phyloP scores from a whole-genome alignment of 1,140 invertebrate genomes.

The Limonius californicus region DNA sequence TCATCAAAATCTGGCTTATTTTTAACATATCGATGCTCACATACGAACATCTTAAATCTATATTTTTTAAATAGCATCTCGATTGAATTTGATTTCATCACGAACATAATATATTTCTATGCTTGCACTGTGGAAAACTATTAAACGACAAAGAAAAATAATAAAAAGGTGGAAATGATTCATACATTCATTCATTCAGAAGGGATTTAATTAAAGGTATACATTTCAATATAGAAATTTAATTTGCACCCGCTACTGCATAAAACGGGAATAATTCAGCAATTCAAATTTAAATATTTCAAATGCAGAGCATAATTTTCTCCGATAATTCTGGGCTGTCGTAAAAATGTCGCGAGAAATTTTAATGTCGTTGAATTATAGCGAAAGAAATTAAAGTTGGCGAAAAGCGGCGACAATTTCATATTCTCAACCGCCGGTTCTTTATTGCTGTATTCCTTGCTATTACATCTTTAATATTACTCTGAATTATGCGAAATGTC shows the following conservation, averaged over 20 bases:
- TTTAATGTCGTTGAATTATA: slow-evolving; percentile 44
- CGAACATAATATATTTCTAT: no score
- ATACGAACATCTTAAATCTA: no score
- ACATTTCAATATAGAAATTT: background rate
- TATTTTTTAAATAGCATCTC: no score
- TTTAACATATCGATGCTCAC: no score
- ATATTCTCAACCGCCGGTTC: slow-evolving; percentile 39
- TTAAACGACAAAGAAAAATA: no score
- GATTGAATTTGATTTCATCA: no score
- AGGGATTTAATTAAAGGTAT: background rate
- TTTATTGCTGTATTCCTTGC: slow-evolving; percentile 41
- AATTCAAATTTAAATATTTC: slow-evolving; percentile 45
- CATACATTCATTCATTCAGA: no score
- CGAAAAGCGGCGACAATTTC: slow-evolving; percentile 38
- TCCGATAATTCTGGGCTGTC: slow-evolving; percentile 27
- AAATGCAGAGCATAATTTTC: slow-evolving; percentile 41
- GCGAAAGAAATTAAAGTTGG: slow-evolving; percentile 43
- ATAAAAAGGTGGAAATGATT: no score
- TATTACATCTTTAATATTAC: slow-evolving; percentile 42
- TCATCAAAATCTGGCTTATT: no score
- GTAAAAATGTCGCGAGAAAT: slow-evolving; percentile 45
- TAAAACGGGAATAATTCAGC: slow-evolving; percentile 17
- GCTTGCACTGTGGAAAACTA: no score
- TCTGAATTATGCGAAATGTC: slow-evolving; percentile 13
- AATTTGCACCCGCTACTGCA: background rate